Conservation (phyloP, 2,888 invertebrate species). For the Hydropsyche betteni region DNA sequence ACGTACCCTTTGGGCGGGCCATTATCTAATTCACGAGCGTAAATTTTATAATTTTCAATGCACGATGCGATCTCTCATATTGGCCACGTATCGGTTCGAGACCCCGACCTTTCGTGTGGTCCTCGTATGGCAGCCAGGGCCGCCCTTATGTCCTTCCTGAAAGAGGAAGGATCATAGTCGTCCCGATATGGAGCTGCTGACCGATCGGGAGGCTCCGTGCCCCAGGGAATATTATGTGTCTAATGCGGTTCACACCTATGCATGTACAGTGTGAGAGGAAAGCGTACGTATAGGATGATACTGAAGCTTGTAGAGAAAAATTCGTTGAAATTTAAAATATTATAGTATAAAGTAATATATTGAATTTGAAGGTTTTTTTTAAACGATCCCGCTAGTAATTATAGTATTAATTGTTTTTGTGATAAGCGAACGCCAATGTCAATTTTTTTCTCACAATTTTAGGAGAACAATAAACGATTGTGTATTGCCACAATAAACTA, state of each 20-base stretch:
- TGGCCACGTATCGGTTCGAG: conserved; percentile 10
- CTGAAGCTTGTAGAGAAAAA: too few relatives aligned
- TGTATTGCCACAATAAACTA: too few relatives aligned
- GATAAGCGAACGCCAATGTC: too few relatives aligned
- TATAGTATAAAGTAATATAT: too few relatives aligned
- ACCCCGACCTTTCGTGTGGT: conserved; percentile 21
- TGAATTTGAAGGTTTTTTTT: too few relatives aligned
- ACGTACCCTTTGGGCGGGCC: conserved; percentile 28
- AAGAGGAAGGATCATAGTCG: conserved; percentile 26
- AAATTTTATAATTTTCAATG: conserved; percentile 38
- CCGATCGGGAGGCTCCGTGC: not conserved
- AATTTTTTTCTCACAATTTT: too few relatives aligned
- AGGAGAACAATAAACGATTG: too few relatives aligned
- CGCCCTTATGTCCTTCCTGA: conserved; percentile 26
- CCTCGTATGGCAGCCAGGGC: too few relatives aligned
- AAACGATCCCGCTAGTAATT: too few relatives aligned
- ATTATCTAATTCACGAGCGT: conserved; percentile 40
- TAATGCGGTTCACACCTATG: conserved; percentile 16
- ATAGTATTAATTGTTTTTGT: too few relatives aligned
- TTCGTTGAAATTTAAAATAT: too few relatives aligned
- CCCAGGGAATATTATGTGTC: not conserved
- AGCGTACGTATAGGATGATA: too few relatives aligned
- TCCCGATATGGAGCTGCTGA: conserved; percentile 30
- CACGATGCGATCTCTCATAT: conserved; percentile 35
- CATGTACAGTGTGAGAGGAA: not conserved